Evolutionary conservation across 2,113 vertebrate genomes (phyloP).

Genomic region (Brachionichthys hirsutus): DNA sequence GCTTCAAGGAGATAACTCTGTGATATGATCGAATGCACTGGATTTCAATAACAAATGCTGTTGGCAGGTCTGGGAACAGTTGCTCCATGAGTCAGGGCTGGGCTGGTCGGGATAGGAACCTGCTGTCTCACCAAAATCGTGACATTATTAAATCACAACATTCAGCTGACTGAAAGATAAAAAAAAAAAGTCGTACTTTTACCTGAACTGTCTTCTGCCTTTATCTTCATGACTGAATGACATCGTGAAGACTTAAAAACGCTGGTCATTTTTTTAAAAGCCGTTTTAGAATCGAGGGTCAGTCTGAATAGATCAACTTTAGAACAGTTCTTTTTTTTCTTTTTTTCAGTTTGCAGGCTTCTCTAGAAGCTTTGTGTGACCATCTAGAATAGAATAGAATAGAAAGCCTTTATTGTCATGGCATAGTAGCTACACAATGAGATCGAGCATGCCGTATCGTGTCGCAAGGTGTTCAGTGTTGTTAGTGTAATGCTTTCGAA

Average conservation of each 20-base stretch:
- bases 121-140: conserved; percentile 35
- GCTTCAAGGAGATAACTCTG: conserved; percentile 11
- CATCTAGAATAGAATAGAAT: too few species aligned
- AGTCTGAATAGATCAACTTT: too few species aligned
- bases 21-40: neutral
- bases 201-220: too few species aligned
- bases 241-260: neutral
- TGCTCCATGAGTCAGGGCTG: conserved; percentile 56
- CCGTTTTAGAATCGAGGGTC: too few species aligned
- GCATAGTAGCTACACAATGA: too few species aligned
- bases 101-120: conserved; percentile 23
- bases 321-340: too few species aligned
- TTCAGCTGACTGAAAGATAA: conserved; percentile 25
- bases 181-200: neutral
- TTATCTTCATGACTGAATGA: neutral
- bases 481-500: conserved; percentile 12
- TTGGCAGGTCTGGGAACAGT: conserved; percentile 60
- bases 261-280: neutral
- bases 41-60: neutral
- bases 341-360: neutral
- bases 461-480: neutral
- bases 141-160: conserved; percentile 35
- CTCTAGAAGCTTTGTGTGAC: conserved; percentile 1
- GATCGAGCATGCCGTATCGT: neutral
- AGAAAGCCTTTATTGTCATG: too few species aligned